Evolutionary conservation across 2,888 invertebrate species (phyloP).

Genomic region (Xestia c-nigrum): DNA sequence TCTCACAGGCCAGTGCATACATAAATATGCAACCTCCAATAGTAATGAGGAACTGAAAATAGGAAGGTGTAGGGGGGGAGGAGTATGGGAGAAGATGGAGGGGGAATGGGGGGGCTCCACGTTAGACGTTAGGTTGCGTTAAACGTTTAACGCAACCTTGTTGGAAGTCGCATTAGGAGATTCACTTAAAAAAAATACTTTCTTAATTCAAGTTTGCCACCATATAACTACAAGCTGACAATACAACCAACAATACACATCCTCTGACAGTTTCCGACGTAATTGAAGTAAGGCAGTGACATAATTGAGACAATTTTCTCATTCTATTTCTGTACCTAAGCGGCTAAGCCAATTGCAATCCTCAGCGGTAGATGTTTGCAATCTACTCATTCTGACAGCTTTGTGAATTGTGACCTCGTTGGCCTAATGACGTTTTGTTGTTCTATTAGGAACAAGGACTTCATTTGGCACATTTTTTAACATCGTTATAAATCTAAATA

Average conservation of each 20-base stretch:
- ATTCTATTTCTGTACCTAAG: constrained; percentile 72
- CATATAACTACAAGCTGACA: background rate
- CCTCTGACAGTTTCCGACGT: constrained; percentile 63
- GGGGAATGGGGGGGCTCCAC: too few species aligned
- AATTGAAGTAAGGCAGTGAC: constrained; percentile 69
- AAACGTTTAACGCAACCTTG: too few species aligned
- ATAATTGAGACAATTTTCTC: constrained; percentile 74
- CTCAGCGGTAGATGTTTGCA: constrained; percentile 49
- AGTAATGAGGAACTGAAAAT: too few species aligned
- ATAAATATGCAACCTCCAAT: too few species aligned
- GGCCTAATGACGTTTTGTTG: constrained; percentile 21
- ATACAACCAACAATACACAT: constrained; percentile 57
- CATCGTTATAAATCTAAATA: background rate
- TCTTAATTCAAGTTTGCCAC: background rate
- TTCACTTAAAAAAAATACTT: background rate
- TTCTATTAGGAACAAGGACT: constrained; percentile 30
- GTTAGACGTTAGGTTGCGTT: too few species aligned
- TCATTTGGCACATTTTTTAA: constrained; percentile 1
- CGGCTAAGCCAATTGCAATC: constrained; percentile 68
- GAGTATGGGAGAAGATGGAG: too few species aligned
- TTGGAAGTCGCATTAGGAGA: too few species aligned
- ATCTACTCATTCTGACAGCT: constrained; percentile 59
- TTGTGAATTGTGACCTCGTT: constrained; percentile 39
- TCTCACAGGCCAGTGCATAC: too few species aligned
- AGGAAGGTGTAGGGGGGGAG: too few species aligned